phyloP scores from a whole-genome alignment of 1,140 invertebrate genomes.

The Eulimnadia texana region DNA sequence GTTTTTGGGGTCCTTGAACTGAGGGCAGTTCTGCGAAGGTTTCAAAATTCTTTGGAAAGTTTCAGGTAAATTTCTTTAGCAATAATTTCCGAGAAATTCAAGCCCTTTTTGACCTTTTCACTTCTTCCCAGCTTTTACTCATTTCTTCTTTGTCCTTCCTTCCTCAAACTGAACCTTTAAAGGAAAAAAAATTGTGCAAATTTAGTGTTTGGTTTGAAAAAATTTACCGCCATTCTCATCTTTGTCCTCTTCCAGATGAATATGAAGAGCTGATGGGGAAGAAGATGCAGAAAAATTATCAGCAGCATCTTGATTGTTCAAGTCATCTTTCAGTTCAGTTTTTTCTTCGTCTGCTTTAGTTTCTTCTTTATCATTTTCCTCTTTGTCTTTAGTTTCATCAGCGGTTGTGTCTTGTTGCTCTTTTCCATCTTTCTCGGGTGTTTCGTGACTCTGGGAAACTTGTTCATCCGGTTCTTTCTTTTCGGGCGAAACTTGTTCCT shows the following conservation, averaged over 20 bases:
- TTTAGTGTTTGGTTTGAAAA: too few relatives aligned
- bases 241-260: slow-evolving; percentile 14
- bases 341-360: neutral
- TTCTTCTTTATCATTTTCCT: neutral
- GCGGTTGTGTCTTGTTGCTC: neutral
- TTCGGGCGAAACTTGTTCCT: too few relatives aligned
- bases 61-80: too few relatives aligned
- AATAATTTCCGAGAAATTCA: too few relatives aligned
- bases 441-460: neutral
- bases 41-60: too few relatives aligned
- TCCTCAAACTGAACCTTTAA: too few relatives aligned
- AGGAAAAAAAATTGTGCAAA: too few relatives aligned
- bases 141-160: too few relatives aligned
- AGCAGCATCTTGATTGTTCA: neutral
- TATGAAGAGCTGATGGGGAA: slow-evolving; percentile 13
- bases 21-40: too few relatives aligned
- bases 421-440: neutral
- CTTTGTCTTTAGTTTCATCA: neutral
- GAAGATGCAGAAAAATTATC: slow-evolving; percentile 7
- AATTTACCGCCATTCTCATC: slow-evolving; percentile 2
- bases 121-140: too few relatives aligned
- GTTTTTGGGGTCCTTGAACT: too few relatives aligned
- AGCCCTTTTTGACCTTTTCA: too few relatives aligned
- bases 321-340: neutral
- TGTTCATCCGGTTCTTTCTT: neutral